Evolutionary conservation across 2,888 invertebrate genomes (phyloP).

Genomic region (Coecobrya sp.): DNA sequence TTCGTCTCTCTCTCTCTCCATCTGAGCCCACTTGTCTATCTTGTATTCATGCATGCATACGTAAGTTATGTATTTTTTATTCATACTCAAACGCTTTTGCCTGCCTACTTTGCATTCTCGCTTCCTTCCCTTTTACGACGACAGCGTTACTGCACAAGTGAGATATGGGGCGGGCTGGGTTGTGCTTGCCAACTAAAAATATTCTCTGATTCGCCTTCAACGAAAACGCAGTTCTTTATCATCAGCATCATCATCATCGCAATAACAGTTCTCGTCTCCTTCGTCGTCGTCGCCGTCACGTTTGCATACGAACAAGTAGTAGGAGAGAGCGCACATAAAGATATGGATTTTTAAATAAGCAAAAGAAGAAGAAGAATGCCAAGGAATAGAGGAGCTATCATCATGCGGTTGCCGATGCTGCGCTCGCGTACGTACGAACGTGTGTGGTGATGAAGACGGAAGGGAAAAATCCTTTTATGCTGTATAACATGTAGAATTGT

Average conservation of each 20-base stretch:
- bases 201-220: slow-evolving; percentile 78
- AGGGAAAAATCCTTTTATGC: background rate
- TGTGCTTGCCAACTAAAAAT: slow-evolving; percentile 71
- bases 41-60: slow-evolving; percentile 78
- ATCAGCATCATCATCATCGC: slow-evolving; percentile 63
- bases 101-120: slow-evolving; percentile 76
- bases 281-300: slow-evolving; percentile 71
- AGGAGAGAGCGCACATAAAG: slow-evolving; percentile 65
- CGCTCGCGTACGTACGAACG: slow-evolving; percentile 40
- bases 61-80: slow-evolving; percentile 80
- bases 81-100: slow-evolving; percentile 67
- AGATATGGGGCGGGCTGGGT: slow-evolving; percentile 76
- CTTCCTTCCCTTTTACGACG: slow-evolving; percentile 76
- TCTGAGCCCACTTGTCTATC: slow-evolving; percentile 70
- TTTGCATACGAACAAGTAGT: slow-evolving; percentile 73
- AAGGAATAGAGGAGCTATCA: slow-evolving; percentile 36
- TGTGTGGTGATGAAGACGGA: background rate
- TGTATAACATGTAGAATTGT: background rate
- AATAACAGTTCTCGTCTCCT: slow-evolving; percentile 17
- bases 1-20: slow-evolving; percentile 26
- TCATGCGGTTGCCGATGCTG: slow-evolving; percentile 37
- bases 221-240: slow-evolving; percentile 31
- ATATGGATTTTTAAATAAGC: slow-evolving; percentile 81
- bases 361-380: slow-evolving; percentile 67
- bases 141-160: slow-evolving; percentile 59